Percentiles rank a stretch among this genome's conserved stretches.
Conservation (phyloP, 2,113 vertebrate genomes). For the Sphaerodactylus townsendi region DNA sequence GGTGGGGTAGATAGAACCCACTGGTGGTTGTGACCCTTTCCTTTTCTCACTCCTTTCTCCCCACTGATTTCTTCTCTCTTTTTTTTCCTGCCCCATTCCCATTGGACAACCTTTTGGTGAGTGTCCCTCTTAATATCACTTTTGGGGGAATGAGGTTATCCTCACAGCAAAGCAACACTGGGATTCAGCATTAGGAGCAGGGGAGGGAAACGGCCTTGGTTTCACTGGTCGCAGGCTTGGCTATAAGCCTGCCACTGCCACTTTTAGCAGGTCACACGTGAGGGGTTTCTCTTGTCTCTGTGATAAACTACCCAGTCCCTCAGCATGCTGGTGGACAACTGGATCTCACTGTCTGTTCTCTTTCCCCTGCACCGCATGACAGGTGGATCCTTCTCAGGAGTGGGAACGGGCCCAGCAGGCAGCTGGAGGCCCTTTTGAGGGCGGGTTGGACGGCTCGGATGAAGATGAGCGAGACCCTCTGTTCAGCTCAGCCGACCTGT, state of each 20-base stretch:
- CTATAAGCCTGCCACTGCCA: neutral
- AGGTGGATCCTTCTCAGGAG: conserved; percentile 62
- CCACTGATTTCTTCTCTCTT: neutral
- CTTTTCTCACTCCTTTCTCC: neutral
- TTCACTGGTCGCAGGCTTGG: neutral
- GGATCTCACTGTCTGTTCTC: neutral
- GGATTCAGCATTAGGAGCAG: neutral
- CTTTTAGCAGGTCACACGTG: neutral
- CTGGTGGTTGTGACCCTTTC: neutral
- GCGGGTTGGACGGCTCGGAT: conserved; percentile 82
- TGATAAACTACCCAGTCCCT: neutral
- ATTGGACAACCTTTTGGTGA: conserved; percentile 15
- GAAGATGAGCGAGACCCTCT: conserved; percentile 84
- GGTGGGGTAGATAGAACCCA: neutral
- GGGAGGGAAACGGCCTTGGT: neutral
- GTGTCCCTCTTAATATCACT: neutral
- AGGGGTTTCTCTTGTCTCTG: neutral
- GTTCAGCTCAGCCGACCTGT: conserved; percentile 83
- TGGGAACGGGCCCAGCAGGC: conserved; percentile 81
- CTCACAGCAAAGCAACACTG: neutral
- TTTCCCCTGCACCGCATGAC: neutral
- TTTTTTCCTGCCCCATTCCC: neutral
- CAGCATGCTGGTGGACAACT: neutral
- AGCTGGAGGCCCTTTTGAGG: conserved; percentile 73
- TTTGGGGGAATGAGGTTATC: neutral